Conservation (phyloP, 2,888 invertebrate species). For the Microplitis manilae region DNA sequence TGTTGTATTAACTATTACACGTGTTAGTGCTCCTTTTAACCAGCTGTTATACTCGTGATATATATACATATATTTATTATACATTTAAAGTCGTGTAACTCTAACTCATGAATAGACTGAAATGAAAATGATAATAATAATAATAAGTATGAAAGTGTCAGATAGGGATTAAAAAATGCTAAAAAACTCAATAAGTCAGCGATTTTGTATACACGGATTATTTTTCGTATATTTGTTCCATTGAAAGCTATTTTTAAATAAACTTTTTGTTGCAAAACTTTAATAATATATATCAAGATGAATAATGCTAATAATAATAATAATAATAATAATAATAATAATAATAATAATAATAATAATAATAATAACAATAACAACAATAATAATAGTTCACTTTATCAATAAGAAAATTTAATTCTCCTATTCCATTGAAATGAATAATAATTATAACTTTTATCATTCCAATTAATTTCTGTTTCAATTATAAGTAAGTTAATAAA, state of each 20-base stretch:
- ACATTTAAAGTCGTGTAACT: constrained; percentile 21
- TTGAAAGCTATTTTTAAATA: background rate
- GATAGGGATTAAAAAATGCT: background rate
- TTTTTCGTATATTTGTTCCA: background rate
- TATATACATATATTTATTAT: constrained; percentile 35
- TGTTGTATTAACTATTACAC: constrained; percentile 39
- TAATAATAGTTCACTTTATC: background rate
- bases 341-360: too few relatives aligned
- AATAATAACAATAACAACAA: background rate
- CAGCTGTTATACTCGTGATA: constrained; percentile 41
- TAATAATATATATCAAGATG: background rate
- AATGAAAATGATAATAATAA: background rate
- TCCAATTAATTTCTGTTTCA: background rate
- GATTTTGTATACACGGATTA: background rate
- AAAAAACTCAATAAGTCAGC: background rate
- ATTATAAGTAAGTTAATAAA: background rate
- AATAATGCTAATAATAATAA: background rate
- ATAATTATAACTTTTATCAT: background rate
- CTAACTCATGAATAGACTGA: background rate
- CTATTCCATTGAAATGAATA: background rate
- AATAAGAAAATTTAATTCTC: background rate
- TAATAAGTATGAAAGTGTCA: background rate
- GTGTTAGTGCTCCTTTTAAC: constrained; percentile 45
- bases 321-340: too few relatives aligned
- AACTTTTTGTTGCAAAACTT: background rate